Evolutionary conservation across 1,140 invertebrate genomes (phyloP), one percentile per base, ranked within the genome.

Genomic region (Cephus cinctus): DNA sequence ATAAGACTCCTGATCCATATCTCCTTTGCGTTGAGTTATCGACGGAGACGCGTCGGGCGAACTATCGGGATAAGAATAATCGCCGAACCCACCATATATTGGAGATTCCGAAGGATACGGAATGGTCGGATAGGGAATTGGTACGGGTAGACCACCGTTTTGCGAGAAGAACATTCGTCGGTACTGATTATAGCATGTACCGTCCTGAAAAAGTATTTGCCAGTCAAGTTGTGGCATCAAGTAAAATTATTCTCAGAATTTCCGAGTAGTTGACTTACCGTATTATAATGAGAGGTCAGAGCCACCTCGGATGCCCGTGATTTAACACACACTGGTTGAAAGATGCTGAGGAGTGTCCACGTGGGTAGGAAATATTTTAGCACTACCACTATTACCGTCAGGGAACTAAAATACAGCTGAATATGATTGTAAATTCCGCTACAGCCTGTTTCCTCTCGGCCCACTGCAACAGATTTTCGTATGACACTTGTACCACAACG

Each of bases 341-440:
- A 78, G 27, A 80, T 71, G 52, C 71, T 73, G 42, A 81, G 59
- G 61, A 81, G 68, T 43, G 73, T 73, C 78, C 79, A 80, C 42
- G 75, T 78, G 35, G 80, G 80, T 35, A 79, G 48, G 16, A 79
- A 65, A 46, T 76, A 75, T 64, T 80, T 80, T 5, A 77, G 45
- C 21, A 80, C 59, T 58, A 75, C 74, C 39, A 80, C 70, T 11
- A 69, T 47, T 18, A 67, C 61, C 48, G 77, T 72, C 5, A 78
- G 57, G 6, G 75, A 64, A 12, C 78, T 78, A 52, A 80, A 80
- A 21, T 80, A 65, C 21, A 76, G 47, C 55, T 81, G 78, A 1
- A 60, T 63, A 56, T 80, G 71, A 40, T 69, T 76, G 73, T 80
- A 81, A 54, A 81, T 73, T 40, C 71, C 76, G 67, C 79, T 80